These are phyloP conservation scores for Hoplostethus mediterraneus DNA, from an alignment of 2,797 vertebrate genomes.

Conservation along the genomic window DNA sequence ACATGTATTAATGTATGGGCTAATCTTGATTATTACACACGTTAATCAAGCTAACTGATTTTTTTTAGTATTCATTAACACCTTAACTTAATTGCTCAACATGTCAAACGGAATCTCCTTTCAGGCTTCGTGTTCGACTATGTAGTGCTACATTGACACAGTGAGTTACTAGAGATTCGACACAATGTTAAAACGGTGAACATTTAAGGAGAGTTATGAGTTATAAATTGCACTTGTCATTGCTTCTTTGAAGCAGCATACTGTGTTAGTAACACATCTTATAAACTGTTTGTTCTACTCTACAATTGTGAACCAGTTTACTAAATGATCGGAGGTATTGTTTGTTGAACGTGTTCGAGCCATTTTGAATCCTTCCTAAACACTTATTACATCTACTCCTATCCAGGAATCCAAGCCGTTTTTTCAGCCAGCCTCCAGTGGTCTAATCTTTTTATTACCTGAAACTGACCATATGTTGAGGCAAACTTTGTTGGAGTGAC, in stretches of 20 bases:
- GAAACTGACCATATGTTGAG: background rate
- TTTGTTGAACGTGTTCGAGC: slow-evolving; percentile 1
- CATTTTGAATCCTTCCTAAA: slow-evolving; percentile 1
- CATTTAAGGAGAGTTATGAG: slow-evolving; percentile 17
- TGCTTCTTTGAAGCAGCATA: background rate
- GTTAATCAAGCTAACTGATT: slow-evolving; percentile 5
- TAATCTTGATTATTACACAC: slow-evolving; percentile 18
- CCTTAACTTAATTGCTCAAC: slow-evolving; percentile 8
- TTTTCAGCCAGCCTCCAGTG: background rate
- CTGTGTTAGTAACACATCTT: slow-evolving; percentile 8
- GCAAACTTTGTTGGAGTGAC: background rate
- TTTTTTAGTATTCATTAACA: slow-evolving; percentile 12
- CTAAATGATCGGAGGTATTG: background rate
- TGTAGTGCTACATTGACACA: slow-evolving; percentile 14
- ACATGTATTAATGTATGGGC: slow-evolving; percentile 7
- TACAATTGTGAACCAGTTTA: background rate
- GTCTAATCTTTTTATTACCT: slow-evolving; percentile 5
- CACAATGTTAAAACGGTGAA: slow-evolving; percentile 9
- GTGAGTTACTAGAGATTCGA: slow-evolving; percentile 5
- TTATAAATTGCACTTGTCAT: slow-evolving; percentile 7
- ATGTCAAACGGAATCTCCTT: slow-evolving; percentile 10
- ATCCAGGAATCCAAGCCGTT: no score
- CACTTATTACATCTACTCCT: background rate
- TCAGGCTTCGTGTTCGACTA: background rate
- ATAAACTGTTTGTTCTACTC: background rate